Evolutionary conservation across 1,140 invertebrate genomes (phyloP).

Genomic region (Bombus ignitus): DNA sequence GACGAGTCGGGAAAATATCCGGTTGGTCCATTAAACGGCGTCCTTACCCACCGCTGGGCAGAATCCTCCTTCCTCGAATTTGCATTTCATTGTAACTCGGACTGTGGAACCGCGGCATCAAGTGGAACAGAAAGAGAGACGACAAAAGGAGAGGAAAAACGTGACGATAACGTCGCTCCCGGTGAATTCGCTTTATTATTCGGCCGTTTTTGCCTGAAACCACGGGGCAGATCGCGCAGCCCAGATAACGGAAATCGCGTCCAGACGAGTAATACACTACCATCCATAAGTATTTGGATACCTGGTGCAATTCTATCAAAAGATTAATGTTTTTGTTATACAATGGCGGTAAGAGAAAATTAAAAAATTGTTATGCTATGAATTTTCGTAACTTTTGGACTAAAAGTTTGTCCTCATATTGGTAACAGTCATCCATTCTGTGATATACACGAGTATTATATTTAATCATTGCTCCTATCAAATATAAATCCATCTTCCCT

Average conservation of each 20-base stretch:
- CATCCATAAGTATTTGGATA: no score
- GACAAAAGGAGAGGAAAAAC: neutral
- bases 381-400: no score
- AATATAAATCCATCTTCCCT: no score
- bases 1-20: conserved; percentile 30
- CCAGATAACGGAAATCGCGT: conserved; percentile 30
- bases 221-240: neutral
- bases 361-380: no score
- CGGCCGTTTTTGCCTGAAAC: conserved; percentile 9
- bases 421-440: no score
- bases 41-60: neutral
- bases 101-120: neutral
- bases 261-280: conserved; percentile 21
- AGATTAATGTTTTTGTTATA: no score
- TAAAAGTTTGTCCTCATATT: no score
- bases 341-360: no score
- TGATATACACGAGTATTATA: no score
- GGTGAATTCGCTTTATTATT: conserved; percentile 44
- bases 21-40: conserved; percentile 23
- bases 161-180: conserved; percentile 31
- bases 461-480: no score
- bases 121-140: neutral
- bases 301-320: no score
- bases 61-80: conserved; percentile 20
- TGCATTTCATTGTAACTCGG: conserved; percentile 34